Base-by-base conservation (phyloP, 2,113 vertebrate species). In the Dendrocopos noguchii region DNA sequence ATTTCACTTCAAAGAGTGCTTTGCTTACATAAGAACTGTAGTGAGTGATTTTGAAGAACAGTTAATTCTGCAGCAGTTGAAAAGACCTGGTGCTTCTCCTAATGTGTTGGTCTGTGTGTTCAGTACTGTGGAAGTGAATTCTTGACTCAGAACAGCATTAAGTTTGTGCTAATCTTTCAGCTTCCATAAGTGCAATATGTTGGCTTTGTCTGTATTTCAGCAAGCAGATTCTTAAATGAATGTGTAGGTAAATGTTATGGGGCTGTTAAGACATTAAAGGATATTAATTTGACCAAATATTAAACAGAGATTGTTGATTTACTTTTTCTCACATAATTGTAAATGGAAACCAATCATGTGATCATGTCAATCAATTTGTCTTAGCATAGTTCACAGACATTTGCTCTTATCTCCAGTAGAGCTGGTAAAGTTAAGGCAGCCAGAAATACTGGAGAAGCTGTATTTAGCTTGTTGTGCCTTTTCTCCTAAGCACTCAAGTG, bases 71-170 rank as follows among this genome's bases (percentile, higher is more conserved):
- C 31, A 89, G 7, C 10, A 70, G 34, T n/a, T 73, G 8, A 81
- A 57, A 60, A 60, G 85, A 34, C 19, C 22, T 19, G 20, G 8
- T 75, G 33, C 22, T 83, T 87, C 77, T 83, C 53, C 34, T 76
- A 16, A 15, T 1, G 1, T 0, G 0, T 34, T n/a, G 13, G 56
- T 25, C 20, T 67, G 5, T 0, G 1, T 28, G 17, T 53, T 68
- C 8, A 7, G 21, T 12, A 39, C 20, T 2, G 9, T 56, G 15
- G 34, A 65, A 78, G 19, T 16, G 6, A 86, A 63, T 42, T 12
- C 9, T 74, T 73, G 22, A 64, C 22, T 29, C 15, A 57, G 20
- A 71, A 46, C 16, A 53, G 15, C 1, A 4, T 65, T 34, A 79
- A 72, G 6, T 42, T 47, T 57, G 2, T 59, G 25, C 50, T 52